These are phyloP conservation scores for Augochlora pura DNA, from an alignment of 1,140 invertebrate species.

Conservation along the genomic window DNA sequence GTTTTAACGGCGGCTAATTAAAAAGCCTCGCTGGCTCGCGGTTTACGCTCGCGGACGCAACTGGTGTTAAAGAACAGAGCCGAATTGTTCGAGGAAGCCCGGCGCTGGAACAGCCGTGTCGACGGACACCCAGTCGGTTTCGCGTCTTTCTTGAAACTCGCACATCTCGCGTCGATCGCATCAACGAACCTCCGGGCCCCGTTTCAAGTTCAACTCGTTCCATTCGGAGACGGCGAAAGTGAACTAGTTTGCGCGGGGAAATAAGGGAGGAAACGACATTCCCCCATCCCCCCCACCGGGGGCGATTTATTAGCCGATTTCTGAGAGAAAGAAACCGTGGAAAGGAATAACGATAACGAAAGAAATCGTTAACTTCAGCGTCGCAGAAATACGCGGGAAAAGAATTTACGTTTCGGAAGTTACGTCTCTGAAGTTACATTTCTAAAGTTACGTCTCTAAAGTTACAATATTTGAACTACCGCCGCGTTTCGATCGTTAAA, in stretches of 20 bases:
- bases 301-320: too few relatives aligned
- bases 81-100: background rate
- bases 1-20: conserved; percentile 16
- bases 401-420: too few relatives aligned
- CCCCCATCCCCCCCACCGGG: too few relatives aligned
- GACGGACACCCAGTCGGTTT: conserved; percentile 20
- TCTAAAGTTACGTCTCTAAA: too few relatives aligned
- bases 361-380: too few relatives aligned
- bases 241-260: background rate
- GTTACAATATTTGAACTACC: too few relatives aligned
- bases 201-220: background rate
- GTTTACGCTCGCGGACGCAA: conserved; percentile 31
- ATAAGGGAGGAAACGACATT: background rate
- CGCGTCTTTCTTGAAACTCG: background rate
- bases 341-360: too few relatives aligned
- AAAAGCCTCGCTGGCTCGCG: background rate
- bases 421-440: too few relatives aligned
- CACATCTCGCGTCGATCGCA: background rate
- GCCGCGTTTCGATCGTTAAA: too few relatives aligned
- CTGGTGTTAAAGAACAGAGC: conserved; percentile 47
- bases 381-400: too few relatives aligned
- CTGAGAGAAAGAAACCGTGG: too few relatives aligned
- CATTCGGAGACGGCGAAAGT: conserved; percentile 9
- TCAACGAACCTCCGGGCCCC: background rate
- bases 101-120: background rate